phyloP scores from a whole-genome alignment of 2,113 vertebrate genomes.

The Prolemur simus region DNA sequence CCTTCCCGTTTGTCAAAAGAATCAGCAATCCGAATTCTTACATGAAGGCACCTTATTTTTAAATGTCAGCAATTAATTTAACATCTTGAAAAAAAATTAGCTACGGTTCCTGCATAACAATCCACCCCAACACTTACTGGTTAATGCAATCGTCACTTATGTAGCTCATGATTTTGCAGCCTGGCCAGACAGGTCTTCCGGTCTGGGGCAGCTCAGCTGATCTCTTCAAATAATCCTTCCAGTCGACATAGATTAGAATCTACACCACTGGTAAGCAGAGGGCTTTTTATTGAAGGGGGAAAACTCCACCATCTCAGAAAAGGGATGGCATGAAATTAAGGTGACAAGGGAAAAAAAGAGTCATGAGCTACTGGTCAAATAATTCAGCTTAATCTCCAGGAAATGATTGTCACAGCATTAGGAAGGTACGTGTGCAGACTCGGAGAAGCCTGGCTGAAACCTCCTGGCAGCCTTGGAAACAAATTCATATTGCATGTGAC shows the following conservation, averaged over 20 bases:
- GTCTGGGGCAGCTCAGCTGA: not conserved
- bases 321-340: constrained; percentile 40
- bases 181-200: not conserved
- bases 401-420: not conserved
- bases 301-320: not conserved
- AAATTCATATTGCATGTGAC: not conserved
- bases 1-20: not conserved
- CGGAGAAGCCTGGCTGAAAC: fast-evolving
- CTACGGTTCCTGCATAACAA: not conserved
- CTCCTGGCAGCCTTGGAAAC: fast-evolving
- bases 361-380: not conserved
- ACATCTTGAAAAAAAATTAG: not conserved
- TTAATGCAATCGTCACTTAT: fast-evolving
- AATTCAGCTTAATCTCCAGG: constrained; percentile 16
- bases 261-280: not conserved
- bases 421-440: not conserved
- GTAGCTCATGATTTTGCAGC: not conserved
- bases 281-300: not conserved
- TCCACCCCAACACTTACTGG: too few relatives aligned
- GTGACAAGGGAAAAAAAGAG: constrained; percentile 9
- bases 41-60: not conserved
- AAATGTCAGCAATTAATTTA: not conserved
- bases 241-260: not conserved
- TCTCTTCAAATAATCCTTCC: not conserved
- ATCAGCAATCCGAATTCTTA: not conserved